Evolutionary conservation across 2,797 vertebrate genomes (phyloP).

Genomic region (Clarias laeviceps): DNA sequence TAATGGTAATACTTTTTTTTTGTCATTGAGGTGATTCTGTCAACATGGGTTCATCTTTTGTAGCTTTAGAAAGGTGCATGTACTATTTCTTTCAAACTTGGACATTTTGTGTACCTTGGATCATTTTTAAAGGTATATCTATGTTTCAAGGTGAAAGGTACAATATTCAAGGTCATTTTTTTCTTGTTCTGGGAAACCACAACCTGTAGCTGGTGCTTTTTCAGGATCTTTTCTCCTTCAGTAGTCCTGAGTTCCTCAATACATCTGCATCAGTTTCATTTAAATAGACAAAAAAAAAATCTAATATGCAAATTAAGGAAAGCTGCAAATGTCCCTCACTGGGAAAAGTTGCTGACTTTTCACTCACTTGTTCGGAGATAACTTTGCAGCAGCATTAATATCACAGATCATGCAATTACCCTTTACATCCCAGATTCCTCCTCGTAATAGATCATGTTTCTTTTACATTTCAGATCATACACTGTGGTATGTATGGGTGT

Average conservation of each 20-base stretch:
- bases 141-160: neutral
- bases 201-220: constrained; percentile 22
- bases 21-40: neutral
- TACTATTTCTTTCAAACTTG: neutral
- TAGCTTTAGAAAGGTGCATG: neutral
- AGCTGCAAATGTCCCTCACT: neutral
- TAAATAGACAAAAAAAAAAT: neutral
- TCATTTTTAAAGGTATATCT: neutral
- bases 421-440: neutral
- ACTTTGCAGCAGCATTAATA: neutral
- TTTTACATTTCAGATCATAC: neutral
- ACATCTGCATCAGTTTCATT: neutral
- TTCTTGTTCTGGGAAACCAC: neutral
- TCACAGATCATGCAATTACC: neutral
- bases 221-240: neutral
- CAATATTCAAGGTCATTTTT: neutral
- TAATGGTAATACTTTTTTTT: neutral
- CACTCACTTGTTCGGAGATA: neutral
- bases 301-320: constrained; percentile 16
- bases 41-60: neutral
- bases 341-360: neutral
- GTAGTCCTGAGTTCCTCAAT: neutral
- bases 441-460: neutral
- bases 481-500: neutral
- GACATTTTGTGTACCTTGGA: neutral